Base-by-base conservation (phyloP, 2,113 vertebrate genomes). In the Cinclus mexicanus region DNA sequence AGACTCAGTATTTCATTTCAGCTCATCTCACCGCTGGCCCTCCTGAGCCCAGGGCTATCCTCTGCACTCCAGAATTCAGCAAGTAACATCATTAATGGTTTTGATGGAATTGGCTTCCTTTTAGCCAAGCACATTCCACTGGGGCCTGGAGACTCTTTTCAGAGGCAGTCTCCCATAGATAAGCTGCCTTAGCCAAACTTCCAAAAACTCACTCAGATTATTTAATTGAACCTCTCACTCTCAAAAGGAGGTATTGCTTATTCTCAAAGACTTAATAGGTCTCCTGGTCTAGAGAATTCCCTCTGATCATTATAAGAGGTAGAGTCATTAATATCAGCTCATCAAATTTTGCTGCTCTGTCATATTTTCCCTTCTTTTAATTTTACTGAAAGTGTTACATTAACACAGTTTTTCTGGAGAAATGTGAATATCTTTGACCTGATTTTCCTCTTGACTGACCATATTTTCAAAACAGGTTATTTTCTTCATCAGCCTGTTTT, bases 91-190 rank as follows among this genome's bases (percentile, higher is more conserved):
- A 60, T 90, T 93, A 83, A 74, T 35, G 83, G 29, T 86, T 97
- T 81, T 94, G 70, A 71, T 93, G 91, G 75, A 47, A 95, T 80
- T 94, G 85, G 24, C 42, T 94, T 12, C 93, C 70, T 94, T 92
- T 67, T 60, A 86, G 41, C 64, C 46, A 71, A 71, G 72, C 22
- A 31, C 14, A 20, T 83, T 91, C 87, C 52, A 8, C 52, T 24
- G 70, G 69, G 74, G 20, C 23, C 60, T 29, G 23, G 15, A 71
- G 46, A 42, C 67, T 93, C 63, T 41, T 94, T 95, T 91, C 83
- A 79, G 82, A 91, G 55, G 35, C 63, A 90, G 13, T 33, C 41
- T 75, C 31, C 77, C 37, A 76, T 41, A 79, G 68, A 88, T 44
- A 52, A 94, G 2, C 8, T 94, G 78, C 67, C 52, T 91, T 89